A percentile compares a stretch with the other conserved stretches of the same genome.
Evolutionary conservation across 2,888 invertebrate genomes (phyloP).

Genomic region (Scaptomyza parva): DNA sequence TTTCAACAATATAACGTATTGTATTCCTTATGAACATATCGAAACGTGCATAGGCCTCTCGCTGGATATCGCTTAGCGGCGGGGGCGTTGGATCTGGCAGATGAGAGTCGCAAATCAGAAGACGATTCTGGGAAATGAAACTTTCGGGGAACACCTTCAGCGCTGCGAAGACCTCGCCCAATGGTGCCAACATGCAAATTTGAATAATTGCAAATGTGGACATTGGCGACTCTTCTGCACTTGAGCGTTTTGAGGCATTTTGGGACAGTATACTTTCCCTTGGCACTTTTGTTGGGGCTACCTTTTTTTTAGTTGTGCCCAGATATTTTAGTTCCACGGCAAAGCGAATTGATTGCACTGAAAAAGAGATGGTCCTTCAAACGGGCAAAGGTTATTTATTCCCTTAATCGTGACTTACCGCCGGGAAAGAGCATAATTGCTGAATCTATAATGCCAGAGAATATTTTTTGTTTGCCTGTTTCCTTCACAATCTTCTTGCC

Average conservation of each 20-base stretch:
- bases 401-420: constrained; percentile 41
- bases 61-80: constrained; percentile 21
- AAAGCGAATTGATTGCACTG: constrained; percentile 60
- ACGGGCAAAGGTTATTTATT: background rate
- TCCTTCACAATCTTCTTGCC: constrained; percentile 20
- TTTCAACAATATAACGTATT: constrained; percentile 52
- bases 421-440: constrained; percentile 68
- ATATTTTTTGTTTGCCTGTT: constrained; percentile 42
- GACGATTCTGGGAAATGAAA: constrained; percentile 56
- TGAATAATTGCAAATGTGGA: constrained; percentile 62
- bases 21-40: constrained; percentile 48
- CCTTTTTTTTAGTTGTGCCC: constrained; percentile 37
- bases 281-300: background rate
- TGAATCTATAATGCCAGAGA: constrained; percentile 70
- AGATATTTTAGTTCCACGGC: constrained; percentile 58
- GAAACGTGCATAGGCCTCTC: constrained; percentile 42
- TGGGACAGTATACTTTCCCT: background rate
- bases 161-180: constrained; percentile 54
- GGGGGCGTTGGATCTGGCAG: rapidly evolving
- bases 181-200: constrained; percentile 57
- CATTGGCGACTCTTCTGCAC: rapidly evolving
- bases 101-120: constrained; percentile 41
- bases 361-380: background rate
- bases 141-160: constrained; percentile 49
- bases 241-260: background rate